Conservation (phyloP, 2,888 invertebrate species). For the Lycophotia porphyrea region DNA sequence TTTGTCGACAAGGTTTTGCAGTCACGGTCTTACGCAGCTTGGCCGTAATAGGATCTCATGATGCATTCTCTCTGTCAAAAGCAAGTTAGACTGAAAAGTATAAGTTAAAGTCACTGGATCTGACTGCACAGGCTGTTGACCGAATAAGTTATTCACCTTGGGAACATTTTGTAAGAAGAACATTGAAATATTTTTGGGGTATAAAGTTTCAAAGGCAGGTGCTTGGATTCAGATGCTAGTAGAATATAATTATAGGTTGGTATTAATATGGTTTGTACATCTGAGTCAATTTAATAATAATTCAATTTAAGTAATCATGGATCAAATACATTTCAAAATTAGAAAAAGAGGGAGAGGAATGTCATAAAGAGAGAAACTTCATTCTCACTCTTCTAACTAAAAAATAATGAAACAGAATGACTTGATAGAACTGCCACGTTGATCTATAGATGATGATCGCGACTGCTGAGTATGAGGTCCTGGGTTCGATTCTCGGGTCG, state of each 20-base stretch:
- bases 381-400: not conserved
- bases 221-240: not conserved
- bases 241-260: not conserved
- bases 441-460: no score
- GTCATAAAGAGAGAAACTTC: not conserved
- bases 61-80: conserved; percentile 17
- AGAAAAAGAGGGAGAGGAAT: no score
- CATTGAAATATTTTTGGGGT: not conserved
- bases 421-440: not conserved
- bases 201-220: not conserved
- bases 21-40: not conserved
- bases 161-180: not conserved
- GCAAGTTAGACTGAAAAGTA: conserved; percentile 24
- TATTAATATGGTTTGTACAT: not conserved
- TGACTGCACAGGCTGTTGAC: not conserved
- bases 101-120: conserved; percentile 9
- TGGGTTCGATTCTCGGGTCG: no score
- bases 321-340: not conserved
- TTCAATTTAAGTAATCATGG: not conserved
- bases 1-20: no score
- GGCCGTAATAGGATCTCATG: conserved; percentile 7
- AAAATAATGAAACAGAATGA: not conserved
- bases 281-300: not conserved
- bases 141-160: conserved; percentile 16
- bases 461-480: no score